A percentile compares a stretch with the other conserved stretches of the same genome.
These are phyloP conservation scores for Melinaea menophilus DNA, from an alignment of 2,888 invertebrate genomes.

Conservation along the genomic window DNA sequence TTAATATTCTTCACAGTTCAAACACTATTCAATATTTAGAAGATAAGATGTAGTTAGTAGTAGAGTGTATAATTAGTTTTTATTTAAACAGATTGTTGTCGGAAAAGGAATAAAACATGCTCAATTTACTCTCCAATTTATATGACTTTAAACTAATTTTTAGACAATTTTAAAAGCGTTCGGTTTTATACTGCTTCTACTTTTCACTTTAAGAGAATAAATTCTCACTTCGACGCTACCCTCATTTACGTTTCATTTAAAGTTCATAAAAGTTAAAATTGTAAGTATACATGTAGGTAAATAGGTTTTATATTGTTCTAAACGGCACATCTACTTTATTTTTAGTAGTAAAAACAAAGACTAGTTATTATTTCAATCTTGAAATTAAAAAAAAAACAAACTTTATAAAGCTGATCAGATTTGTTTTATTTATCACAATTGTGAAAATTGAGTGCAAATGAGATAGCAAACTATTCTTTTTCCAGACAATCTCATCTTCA, in stretches of 20 bases:
- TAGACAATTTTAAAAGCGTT: constrained; percentile 23
- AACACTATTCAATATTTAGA: no score
- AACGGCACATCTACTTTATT: no score
- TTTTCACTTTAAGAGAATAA: constrained; percentile 18
- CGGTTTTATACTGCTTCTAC: constrained; percentile 24
- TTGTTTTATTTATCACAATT: not conserved
- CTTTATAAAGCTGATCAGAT: not conserved
- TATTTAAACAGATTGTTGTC: not conserved
- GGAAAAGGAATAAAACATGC: constrained; percentile 13
- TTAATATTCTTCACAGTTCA: no score
- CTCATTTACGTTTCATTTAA: constrained; percentile 8
- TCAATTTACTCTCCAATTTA: constrained; percentile 11
- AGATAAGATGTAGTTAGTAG: no score
- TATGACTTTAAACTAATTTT: constrained; percentile 20
- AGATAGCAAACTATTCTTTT: constrained; percentile 10
- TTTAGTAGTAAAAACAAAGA: no score
- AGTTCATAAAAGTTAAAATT: not conserved
- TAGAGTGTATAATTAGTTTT: no score
- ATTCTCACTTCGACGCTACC: constrained; percentile 11
- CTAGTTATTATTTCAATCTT: no score
- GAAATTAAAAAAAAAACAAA: not conserved
- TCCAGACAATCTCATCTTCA: constrained; percentile 8
- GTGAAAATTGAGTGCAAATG: not conserved
- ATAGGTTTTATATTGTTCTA: no score
- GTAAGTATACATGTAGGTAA: no score